These are phyloP conservation scores for Pachypeltis micranthus DNA, from an alignment of 1,140 invertebrate genomes.

Conservation along the genomic window DNA sequence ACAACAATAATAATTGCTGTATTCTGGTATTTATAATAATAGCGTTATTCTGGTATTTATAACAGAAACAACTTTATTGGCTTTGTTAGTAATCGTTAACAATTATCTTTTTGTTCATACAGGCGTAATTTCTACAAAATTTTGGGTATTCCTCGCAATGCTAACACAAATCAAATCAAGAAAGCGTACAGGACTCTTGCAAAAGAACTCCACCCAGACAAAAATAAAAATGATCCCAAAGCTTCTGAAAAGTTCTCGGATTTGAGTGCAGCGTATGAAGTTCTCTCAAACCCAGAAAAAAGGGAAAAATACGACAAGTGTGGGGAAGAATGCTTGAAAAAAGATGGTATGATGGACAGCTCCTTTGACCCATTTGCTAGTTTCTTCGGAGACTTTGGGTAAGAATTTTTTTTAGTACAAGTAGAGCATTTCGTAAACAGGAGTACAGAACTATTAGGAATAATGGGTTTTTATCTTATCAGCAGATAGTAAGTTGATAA, in stretches of 20 bases:
- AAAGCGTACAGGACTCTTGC: constrained; percentile 92
- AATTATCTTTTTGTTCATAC: not conserved
- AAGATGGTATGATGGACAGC: constrained; percentile 77
- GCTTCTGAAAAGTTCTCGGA: constrained; percentile 92
- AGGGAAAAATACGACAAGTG: constrained; percentile 88
- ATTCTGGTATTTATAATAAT: too few relatives aligned
- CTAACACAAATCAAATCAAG: constrained; percentile 89
- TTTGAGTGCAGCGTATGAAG: constrained; percentile 92
- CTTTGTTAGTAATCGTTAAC: not conserved
- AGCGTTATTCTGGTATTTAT: too few relatives aligned
- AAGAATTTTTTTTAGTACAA: not conserved
- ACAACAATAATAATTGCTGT: not conserved
- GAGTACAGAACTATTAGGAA: too few relatives aligned
- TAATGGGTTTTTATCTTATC: too few relatives aligned
- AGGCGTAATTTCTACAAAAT: constrained; percentile 86
- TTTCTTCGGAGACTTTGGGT: constrained; percentile 59
- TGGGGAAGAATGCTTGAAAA: constrained; percentile 94
- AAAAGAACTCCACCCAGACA: constrained; percentile 96
- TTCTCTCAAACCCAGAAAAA: constrained; percentile 87
- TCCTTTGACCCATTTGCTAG: constrained; percentile 47
- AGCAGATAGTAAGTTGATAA: too few relatives aligned
- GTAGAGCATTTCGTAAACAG: too few relatives aligned
- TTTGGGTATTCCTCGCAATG: constrained; percentile 68
- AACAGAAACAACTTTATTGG: not conserved
- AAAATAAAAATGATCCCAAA: constrained; percentile 88